Percentiles rank a stretch among this genome's conserved stretches.
phyloP scores from a whole-genome alignment of 2,113 vertebrate species.

The Tretioscincus oriximinensis region DNA sequence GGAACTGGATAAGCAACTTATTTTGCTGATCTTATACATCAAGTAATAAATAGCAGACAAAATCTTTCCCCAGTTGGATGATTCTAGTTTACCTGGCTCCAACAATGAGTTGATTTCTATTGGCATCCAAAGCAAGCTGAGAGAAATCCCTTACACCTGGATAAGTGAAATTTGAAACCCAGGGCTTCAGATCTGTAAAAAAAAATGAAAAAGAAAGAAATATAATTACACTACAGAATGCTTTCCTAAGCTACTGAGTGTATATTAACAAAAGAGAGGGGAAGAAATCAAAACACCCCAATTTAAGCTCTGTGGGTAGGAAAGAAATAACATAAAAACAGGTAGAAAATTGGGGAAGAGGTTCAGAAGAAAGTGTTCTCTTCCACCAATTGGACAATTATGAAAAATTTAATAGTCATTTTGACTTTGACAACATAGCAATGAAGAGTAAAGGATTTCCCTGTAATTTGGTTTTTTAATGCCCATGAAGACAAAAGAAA shows the following conservation, averaged over 20 bases:
- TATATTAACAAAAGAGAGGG: conserved; percentile 15
- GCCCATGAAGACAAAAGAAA: too few relatives aligned
- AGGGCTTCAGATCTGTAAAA: conserved; percentile 86
- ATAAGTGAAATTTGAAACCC: conserved; percentile 90
- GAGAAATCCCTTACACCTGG: conserved; percentile 90
- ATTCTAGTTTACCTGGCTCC: conserved; percentile 90
- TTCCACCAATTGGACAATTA: not conserved
- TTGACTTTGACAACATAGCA: not conserved
- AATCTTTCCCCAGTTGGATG: conserved; percentile 42
- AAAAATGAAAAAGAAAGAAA: conserved; percentile 54
- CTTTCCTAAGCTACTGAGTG: conserved; percentile 13
- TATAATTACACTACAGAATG: conserved; percentile 36
- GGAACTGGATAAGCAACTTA: conserved; percentile 23
- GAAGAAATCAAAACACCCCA: too few relatives aligned
- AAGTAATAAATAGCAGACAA: conserved; percentile 29
- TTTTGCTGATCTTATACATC: conserved; percentile 32
- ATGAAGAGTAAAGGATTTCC: not conserved
- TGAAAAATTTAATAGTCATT: not conserved
- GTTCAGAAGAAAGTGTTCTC: conserved; percentile 40
- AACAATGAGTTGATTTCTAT: conserved; percentile 94
- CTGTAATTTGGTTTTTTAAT: too few relatives aligned
- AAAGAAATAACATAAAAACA: not conserved
- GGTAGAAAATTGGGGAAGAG: not conserved
- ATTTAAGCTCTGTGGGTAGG: too few relatives aligned
- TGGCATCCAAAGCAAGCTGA: conserved; percentile 93